A percentile compares a stretch with the other conserved stretches of the same genome.
These are phyloP conservation scores for Lymantria monacha DNA, from an alignment of 2,888 invertebrate genomes.

Conservation along the genomic window DNA sequence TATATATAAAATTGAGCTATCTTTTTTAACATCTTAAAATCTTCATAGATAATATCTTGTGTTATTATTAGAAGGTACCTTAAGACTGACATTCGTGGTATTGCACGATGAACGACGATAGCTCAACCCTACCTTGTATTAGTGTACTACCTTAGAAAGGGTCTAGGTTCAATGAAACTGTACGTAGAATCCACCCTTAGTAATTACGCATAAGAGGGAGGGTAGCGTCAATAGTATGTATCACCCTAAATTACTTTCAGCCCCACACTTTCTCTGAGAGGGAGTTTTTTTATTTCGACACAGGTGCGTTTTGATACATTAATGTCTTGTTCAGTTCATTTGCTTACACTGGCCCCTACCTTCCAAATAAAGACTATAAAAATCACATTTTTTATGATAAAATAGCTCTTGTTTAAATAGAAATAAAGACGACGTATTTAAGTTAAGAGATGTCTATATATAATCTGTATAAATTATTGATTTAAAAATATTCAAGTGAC, in stretches of 20 bases:
- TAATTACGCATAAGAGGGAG: slow-evolving; percentile 45
- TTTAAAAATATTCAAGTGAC: too few relatives aligned
- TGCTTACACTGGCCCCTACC: slow-evolving; percentile 19
- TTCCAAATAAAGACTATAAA: slow-evolving; percentile 12
- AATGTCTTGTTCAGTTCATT: slow-evolving; percentile 27
- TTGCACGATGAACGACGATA: background rate
- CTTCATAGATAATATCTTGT: too few relatives aligned
- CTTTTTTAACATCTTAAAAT: too few relatives aligned
- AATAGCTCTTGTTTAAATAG: background rate
- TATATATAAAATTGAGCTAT: too few relatives aligned
- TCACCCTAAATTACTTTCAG: slow-evolving; percentile 72
- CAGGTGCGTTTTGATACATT: slow-evolving; percentile 51
- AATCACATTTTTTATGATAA: background rate
- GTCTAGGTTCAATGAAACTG: slow-evolving; percentile 27
- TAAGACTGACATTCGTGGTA: background rate
- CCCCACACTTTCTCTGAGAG: slow-evolving; percentile 46
- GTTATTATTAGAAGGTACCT: too few relatives aligned
- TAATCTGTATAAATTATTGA: too few relatives aligned
- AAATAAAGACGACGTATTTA: slow-evolving; percentile 9
- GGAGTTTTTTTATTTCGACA: slow-evolving; percentile 46
- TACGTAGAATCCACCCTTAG: slow-evolving; percentile 25
- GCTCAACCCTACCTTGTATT: background rate
- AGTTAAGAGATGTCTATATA: background rate
- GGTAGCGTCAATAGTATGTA: slow-evolving; percentile 51
- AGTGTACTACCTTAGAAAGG: slow-evolving; percentile 16